A percentile compares a stretch with the other conserved stretches of the same genome.
phyloP scores from a whole-genome alignment of 2,797 vertebrate genomes.

The Myoxocephalus aenaeus region DNA sequence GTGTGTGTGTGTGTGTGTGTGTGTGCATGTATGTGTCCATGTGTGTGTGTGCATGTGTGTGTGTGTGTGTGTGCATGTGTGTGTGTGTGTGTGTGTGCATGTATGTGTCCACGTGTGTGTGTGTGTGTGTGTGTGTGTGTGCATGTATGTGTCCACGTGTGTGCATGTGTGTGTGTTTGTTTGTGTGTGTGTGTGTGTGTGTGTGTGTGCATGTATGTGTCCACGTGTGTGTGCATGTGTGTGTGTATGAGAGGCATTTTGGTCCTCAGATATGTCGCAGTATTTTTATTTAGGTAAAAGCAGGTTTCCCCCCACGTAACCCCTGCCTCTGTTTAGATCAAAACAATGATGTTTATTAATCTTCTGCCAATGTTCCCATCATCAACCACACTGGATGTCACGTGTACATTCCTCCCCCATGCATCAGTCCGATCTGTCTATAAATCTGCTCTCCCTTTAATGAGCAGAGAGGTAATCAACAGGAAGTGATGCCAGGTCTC shows the following conservation, averaged over 20 bases:
- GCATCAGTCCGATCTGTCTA: conserved; percentile 56
- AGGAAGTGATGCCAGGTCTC: conserved; percentile 64
- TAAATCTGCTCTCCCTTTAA: conserved; percentile 70
- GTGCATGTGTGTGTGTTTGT: not conserved
- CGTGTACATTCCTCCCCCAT: conserved; percentile 2
- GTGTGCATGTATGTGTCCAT: not conserved
- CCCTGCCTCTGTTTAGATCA: conserved; percentile 13
- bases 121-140: not conserved
- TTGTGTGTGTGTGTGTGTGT: not conserved
- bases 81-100: not conserved
- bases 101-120: not conserved
- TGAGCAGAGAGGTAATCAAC: conserved; percentile 73
- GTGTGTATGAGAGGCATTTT: not conserved
- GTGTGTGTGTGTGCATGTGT: no score
- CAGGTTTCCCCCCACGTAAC: conserved; percentile 8
- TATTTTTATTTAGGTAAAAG: not conserved
- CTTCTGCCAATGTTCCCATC: conserved; percentile 11
- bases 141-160: not conserved
- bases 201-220: no score
- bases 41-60: not conserved
- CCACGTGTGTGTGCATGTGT: not conserved
- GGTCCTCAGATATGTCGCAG: not conserved
- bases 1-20: no score
- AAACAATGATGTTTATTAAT: conserved; percentile 26
- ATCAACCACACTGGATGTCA: conserved; percentile 20